Conservation (phyloP, 2,888 invertebrate genomes). For the Acrobasis repandana region DNA sequence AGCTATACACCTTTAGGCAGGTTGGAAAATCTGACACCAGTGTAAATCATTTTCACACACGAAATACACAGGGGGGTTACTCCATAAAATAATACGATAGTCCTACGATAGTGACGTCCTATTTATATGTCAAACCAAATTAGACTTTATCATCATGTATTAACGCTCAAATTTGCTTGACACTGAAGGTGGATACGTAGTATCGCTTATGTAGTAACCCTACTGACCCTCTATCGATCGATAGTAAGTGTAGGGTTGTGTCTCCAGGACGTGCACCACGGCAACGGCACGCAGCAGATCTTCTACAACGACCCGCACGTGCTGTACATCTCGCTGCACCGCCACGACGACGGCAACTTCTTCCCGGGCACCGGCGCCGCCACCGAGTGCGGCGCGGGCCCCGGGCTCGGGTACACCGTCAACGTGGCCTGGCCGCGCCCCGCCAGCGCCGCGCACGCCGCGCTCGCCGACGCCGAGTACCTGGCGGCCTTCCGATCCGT, state of each 20-base stretch:
- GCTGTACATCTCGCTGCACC: slow-evolving; percentile 98
- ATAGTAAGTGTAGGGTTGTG: not conserved
- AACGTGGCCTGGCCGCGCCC: slow-evolving; percentile 97
- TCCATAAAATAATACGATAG: no score
- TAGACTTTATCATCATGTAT: no score
- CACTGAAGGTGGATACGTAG: no score
- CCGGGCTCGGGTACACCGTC: slow-evolving; percentile 96
- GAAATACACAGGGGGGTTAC: no score
- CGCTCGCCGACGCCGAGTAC: slow-evolving; percentile 98
- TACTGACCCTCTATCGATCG: not conserved
- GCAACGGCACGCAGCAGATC: slow-evolving; percentile 99
- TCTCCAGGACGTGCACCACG: slow-evolving; percentile 96
- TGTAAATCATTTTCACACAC: no score
- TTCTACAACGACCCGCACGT: slow-evolving; percentile 98
- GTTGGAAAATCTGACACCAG: no score
- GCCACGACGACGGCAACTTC: slow-evolving; percentile 99
- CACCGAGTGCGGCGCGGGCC: slow-evolving; percentile 94
- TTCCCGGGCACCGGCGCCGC: slow-evolving; percentile 99
- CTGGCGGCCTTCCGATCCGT: slow-evolving; percentile 97
- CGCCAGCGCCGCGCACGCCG: slow-evolving; percentile 87
- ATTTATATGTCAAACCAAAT: no score
- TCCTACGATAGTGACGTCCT: no score
- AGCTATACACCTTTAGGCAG: no score
- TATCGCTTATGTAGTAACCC: no score
- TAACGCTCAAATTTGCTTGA: no score